Base-by-base conservation (phyloP, 1,140 invertebrate genomes). In the Planococcus citri region DNA sequence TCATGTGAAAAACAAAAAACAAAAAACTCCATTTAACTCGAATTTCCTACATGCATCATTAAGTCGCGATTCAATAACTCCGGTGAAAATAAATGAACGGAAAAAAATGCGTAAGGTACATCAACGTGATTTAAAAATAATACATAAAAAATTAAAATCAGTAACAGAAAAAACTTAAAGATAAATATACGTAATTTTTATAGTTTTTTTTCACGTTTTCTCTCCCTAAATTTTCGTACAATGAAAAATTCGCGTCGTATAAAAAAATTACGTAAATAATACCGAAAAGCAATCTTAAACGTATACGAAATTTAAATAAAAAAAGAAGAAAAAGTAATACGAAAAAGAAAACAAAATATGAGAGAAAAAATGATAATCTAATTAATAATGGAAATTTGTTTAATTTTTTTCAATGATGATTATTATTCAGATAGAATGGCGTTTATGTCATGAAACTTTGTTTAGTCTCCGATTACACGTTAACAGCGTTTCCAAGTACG, bases 401-500 rank as follows among this genome's bases (percentile, higher is more conserved):
- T 33, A n/a, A n/a, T n/a, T n/a, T n/a, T n/a, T n/a, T n/a, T n/a
- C n/a, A n/a, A n/a, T n/a, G n/a, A n/a, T n/a, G n/a, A n/a, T 33
- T 12, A 12, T 33, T 6, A 6, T 33, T 51, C 41, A 51, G 17
- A 51, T 51, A 14, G 41, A 51, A 51, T 51, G 41, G 41, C 41
- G 41, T 51, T 51, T 51, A 17, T 51, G 41, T 51, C 41, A 51
- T 51, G 41, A 51, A 14, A 51, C 41, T 20, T 51, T 51, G 41
- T 51, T n/a, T 20, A 51, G 17, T 20, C 41, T 14, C 2, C 41
- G 41, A n/a, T 51, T 51, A 25, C 60, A 64, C 60, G 25, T 24
- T 25, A 64, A 64, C 22, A 64, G 10, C 1, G 60, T 72, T 70
- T 90, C 87, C 72, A 96, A 78, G 78, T 95, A 95, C 74, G 87